phyloP scores from a whole-genome alignment of 2,888 invertebrate genomes.

The Cheiracanthium punctorium region DNA sequence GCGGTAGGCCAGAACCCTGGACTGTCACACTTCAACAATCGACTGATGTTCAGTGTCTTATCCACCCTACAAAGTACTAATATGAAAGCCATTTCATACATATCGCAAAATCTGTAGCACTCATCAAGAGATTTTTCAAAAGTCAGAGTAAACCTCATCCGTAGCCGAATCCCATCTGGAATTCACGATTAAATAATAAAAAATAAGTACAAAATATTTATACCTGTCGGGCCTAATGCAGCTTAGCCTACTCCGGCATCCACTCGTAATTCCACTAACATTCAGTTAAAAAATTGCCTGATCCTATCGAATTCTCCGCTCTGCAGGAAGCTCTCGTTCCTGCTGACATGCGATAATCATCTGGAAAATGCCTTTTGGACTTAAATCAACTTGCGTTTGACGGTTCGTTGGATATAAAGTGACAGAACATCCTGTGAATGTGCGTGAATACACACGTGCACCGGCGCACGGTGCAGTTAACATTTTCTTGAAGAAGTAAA shows the following conservation, averaged over 20 bases:
- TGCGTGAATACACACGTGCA: conserved; percentile 22
- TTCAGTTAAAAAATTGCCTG: not conserved
- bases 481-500: not conserved
- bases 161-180: too few species aligned
- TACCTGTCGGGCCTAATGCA: not conserved
- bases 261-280: not conserved
- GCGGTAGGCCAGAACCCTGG: too few species aligned
- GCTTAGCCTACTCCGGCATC: not conserved
- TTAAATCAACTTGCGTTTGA: conserved; percentile 40
- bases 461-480: not conserved
- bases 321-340: conserved; percentile 29
- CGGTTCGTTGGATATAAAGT: conserved; percentile 33
- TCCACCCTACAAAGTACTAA: too few species aligned
- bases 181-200: too few species aligned
- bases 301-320: not conserved
- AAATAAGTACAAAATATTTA: not conserved
- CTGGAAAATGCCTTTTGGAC: conserved; percentile 23
- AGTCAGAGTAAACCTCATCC: too few species aligned
- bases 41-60: too few species aligned
- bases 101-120: too few species aligned
- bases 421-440: conserved; percentile 51
- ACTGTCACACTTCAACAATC: too few species aligned
- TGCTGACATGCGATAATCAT: conserved; percentile 58
- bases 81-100: too few species aligned
- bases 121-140: too few species aligned